Evolutionary conservation across 2,113 vertebrate genomes (phyloP).

Genomic region (Dipodomys spectabilis): DNA sequence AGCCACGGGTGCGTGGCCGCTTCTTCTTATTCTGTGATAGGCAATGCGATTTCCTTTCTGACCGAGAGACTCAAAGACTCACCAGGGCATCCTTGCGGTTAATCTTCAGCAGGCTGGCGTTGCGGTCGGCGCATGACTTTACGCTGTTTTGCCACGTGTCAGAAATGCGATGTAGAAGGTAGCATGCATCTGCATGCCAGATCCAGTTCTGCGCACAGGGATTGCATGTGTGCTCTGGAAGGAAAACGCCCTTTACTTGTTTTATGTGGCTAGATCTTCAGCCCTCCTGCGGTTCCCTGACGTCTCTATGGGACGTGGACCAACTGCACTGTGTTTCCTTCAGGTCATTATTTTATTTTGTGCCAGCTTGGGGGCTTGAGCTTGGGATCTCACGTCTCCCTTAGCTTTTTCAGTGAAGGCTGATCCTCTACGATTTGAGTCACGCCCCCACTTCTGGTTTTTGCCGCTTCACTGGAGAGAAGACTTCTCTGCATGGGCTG

Average conservation of each 20-base stretch:
- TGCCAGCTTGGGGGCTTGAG: too few species aligned
- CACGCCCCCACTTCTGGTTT: too few species aligned
- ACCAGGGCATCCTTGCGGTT: slow-evolving; percentile 26
- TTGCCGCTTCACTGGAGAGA: too few species aligned
- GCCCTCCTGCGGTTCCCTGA: background rate
- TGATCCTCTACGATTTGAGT: too few species aligned
- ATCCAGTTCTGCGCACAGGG: slow-evolving; percentile 61
- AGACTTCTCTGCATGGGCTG: too few species aligned
- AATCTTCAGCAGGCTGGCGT: slow-evolving; percentile 68
- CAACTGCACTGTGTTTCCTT: background rate
- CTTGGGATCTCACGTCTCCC: too few species aligned
- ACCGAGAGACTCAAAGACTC: background rate
- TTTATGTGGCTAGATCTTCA: background rate
- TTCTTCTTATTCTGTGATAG: background rate
- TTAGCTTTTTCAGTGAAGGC: too few species aligned
- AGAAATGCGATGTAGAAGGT: rapidly evolving
- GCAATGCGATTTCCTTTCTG: background rate
- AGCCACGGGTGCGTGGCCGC: background rate
- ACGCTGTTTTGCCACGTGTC: background rate
- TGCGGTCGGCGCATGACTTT: background rate
- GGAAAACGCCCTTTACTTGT: background rate
- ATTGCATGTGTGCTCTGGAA: slow-evolving; percentile 71
- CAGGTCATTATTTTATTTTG: too few species aligned
- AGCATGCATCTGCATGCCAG: slow-evolving; percentile 65
- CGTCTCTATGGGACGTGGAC: background rate